Evolutionary conservation across 2,888 invertebrate genomes (phyloP).

Genomic region (Apantesis nais): DNA sequence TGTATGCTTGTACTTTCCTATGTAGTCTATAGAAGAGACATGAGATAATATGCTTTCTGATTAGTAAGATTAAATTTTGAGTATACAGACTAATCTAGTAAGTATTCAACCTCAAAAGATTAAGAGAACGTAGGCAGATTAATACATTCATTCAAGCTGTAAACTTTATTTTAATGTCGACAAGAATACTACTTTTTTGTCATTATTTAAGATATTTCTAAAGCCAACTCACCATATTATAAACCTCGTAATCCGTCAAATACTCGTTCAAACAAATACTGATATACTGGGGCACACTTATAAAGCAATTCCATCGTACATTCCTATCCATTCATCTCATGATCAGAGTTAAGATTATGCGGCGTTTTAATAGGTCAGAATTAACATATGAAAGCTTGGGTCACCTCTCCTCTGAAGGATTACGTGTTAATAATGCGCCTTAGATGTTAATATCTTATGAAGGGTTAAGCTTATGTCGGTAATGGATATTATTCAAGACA

Average conservation of each 20-base stretch:
- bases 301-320: conserved; percentile 57
- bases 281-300: conserved; percentile 32
- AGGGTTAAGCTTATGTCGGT: conserved; percentile 72
- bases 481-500: conserved; percentile 74
- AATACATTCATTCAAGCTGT: neutral
- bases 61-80: neutral
- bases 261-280: conserved; percentile 25
- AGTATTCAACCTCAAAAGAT: neutral
- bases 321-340: conserved; percentile 64
- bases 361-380: conserved; percentile 74
- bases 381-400: conserved; percentile 78
- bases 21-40: neutral
- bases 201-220: neutral
- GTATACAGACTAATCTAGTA: neutral
- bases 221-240: conserved; percentile 10
- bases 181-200: neutral
- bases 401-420: conserved; percentile 70
- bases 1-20: neutral
- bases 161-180: neutral
- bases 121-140: neutral
- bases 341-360: conserved; percentile 64
- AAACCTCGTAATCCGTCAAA: conserved; percentile 25
- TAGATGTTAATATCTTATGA: conserved; percentile 74
- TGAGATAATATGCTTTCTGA: neutral
- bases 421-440: conserved; percentile 76